A percentile compares a stretch with the other conserved stretches of the same genome.
These are phyloP conservation scores for Melangyna quadrimaculata DNA, from an alignment of 2,888 invertebrate species.

Conservation along the genomic window DNA sequence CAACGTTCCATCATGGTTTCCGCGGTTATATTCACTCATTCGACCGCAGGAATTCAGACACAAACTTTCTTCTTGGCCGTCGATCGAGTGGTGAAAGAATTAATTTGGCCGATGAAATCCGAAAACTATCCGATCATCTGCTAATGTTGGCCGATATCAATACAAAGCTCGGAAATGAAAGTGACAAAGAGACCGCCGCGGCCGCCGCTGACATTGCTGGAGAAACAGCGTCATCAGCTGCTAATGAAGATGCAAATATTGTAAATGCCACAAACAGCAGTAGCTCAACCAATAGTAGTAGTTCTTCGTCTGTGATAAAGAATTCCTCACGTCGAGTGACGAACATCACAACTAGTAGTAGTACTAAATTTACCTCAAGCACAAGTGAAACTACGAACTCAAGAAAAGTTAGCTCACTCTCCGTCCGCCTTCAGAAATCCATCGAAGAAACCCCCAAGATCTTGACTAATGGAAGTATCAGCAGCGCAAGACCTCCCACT, in stretches of 20 bases:
- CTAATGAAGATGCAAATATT: slow-evolving; percentile 54
- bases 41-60: slow-evolving; percentile 90
- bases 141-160: slow-evolving; percentile 87
- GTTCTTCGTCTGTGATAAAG: slow-evolving; percentile 67
- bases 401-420: slow-evolving; percentile 75
- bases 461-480: slow-evolving; percentile 73
- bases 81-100: slow-evolving; percentile 85
- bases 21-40: slow-evolving; percentile 82
- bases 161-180: slow-evolving; percentile 77
- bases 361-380: slow-evolving; percentile 23
- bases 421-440: slow-evolving; percentile 78
- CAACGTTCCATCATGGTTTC: slow-evolving; percentile 77
- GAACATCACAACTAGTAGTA: slow-evolving; percentile 40
- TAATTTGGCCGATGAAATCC: slow-evolving; percentile 91
- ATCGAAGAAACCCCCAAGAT: slow-evolving; percentile 79
- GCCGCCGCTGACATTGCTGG: no score
- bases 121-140: slow-evolving; percentile 90
- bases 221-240: slow-evolving; percentile 45
- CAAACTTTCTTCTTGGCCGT: slow-evolving; percentile 84
- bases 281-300: slow-evolving; percentile 62
- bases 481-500: slow-evolving; percentile 24
- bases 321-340: slow-evolving; percentile 43
- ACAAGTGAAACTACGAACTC: slow-evolving; percentile 59
- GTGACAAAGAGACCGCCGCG: slow-evolving; percentile 18
- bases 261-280: slow-evolving; percentile 70